Evolutionary conservation across 2,888 invertebrate genomes (phyloP), one percentile per base, ranked within the genome.

Genomic region (Parthenolecanium corni): DNA sequence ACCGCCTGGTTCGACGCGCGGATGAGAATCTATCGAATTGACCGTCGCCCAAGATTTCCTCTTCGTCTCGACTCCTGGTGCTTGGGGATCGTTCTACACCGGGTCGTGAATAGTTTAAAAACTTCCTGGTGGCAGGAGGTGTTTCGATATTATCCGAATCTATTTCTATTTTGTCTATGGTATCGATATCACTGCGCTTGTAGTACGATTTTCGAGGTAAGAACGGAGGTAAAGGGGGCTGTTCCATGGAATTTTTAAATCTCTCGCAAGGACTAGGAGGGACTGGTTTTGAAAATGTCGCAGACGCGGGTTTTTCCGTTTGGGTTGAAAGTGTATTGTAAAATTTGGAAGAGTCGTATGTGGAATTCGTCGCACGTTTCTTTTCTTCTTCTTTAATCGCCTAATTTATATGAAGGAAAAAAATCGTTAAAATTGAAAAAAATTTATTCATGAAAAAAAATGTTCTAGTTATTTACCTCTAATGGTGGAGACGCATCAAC

Each of bases 91-190:
- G 61, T 58, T n/a, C 54, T 65, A 40, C 40, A 65, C 36, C 65
- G 36, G 38, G 80, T 79, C 68, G 85, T 62, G 14, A 67, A 53
- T 12, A 68, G 54, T 64, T 67, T 81, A 63, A n/a, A 3, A 53
- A 14, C 31, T 46, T 63, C 63, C 90, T 78, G 18, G 84, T 84
- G 0, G 84, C 86, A 4, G 91, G 90, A 20, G 91, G 90, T 1
- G 91, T 91, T 76, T 91, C 90, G 36, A 91, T 86, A 69, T 91
- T 91, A 69, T 91, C 91, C 2, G 89, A 88, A 73, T 91, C 91
- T 44, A 91, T 89, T 71, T 90, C 89, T 12, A 84, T 82, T 71
- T 83, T 83, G 69, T 86, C 85, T 18, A 79, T 78, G 14, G 76
- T 72, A 16, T 69, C 70, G 36, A 72, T 70, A 18, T 71, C 72